A percentile compares a stretch with the other conserved stretches of the same genome.
Evolutionary conservation across 2,888 invertebrate species (phyloP).

Genomic region (Tetheella fluctuosa): DNA sequence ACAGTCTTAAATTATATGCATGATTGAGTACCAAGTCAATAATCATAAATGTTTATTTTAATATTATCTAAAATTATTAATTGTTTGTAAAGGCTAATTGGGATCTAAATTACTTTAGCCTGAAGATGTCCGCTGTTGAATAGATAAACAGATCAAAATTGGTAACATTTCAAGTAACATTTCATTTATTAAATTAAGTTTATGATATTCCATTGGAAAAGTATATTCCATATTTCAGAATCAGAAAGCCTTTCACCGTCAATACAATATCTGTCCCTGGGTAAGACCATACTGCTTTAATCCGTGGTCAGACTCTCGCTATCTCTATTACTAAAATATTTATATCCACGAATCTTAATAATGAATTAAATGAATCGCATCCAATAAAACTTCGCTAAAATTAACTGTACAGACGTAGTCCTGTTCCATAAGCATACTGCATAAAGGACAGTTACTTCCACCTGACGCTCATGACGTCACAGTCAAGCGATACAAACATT

Average conservation of each 20-base stretch:
- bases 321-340: background rate
- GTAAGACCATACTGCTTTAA: too few relatives aligned
- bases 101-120: too few relatives aligned
- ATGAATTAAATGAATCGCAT: background rate
- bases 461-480: slow-evolving; percentile 19
- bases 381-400: background rate
- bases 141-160: too few relatives aligned
- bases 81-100: background rate
- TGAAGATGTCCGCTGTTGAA: too few relatives aligned
- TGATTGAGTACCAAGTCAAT: background rate
- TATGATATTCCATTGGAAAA: too few relatives aligned
- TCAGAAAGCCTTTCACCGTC: too few relatives aligned
- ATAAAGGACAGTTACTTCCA: slow-evolving; percentile 6
- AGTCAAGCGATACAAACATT: slow-evolving; percentile 22
- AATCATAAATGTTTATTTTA: background rate
- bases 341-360: background rate
- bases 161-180: too few relatives aligned
- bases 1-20: slow-evolving; percentile 2
- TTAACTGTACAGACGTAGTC: background rate
- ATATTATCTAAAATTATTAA: too few relatives aligned
- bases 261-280: too few relatives aligned
- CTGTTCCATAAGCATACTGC: background rate
- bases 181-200: too few relatives aligned
- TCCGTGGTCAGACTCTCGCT: too few relatives aligned
- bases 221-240: too few relatives aligned